Conservation (phyloP, 1,140 invertebrate genomes). For the Condylostylus longicornis region DNA sequence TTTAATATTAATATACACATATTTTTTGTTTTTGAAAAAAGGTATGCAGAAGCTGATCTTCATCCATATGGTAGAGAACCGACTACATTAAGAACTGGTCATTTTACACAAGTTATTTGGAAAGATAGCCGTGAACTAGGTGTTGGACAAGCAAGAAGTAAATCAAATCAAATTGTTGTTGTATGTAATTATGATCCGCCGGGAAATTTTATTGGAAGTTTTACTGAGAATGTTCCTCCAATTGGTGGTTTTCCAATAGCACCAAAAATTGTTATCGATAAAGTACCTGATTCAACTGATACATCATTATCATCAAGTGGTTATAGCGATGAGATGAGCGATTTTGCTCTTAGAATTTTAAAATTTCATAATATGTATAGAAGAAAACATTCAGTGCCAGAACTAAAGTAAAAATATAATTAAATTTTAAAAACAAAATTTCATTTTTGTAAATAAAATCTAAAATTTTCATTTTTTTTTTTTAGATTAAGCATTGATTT, state of each 20-base stretch:
- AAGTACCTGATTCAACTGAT: slow-evolving; percentile 1
- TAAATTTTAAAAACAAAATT: not conserved
- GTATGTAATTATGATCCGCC: slow-evolving; percentile 77
- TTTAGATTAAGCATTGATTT: slow-evolving; percentile 35
- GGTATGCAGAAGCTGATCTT: slow-evolving; percentile 40
- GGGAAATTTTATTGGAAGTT: slow-evolving; percentile 69
- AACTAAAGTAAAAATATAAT: slow-evolving; percentile 31
- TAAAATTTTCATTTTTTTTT: slow-evolving; percentile 9
- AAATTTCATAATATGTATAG: slow-evolving; percentile 65
- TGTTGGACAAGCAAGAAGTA: slow-evolving; percentile 52
- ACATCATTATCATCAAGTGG: slow-evolving; percentile 3
- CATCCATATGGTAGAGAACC: slow-evolving; percentile 49
- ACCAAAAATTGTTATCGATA: not conserved
- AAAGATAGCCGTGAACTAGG: slow-evolving; percentile 58
- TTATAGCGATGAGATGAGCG: slow-evolving; percentile 3
- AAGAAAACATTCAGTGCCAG: slow-evolving; percentile 50
- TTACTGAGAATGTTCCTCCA: slow-evolving; percentile 54
- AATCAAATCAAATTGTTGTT: slow-evolving; percentile 58
- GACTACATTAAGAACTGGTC: slow-evolving; percentile 49
- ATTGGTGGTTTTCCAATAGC: slow-evolving; percentile 23
- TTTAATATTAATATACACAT: not conserved
- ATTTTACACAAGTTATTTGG: slow-evolving; percentile 71
- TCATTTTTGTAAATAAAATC: not conserved
- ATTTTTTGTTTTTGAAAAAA: no score
- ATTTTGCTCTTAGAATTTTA: slow-evolving; percentile 47